These are phyloP conservation scores for Portevinia maculata DNA, from an alignment of 2,888 invertebrate genomes.

Conservation along the genomic window DNA sequence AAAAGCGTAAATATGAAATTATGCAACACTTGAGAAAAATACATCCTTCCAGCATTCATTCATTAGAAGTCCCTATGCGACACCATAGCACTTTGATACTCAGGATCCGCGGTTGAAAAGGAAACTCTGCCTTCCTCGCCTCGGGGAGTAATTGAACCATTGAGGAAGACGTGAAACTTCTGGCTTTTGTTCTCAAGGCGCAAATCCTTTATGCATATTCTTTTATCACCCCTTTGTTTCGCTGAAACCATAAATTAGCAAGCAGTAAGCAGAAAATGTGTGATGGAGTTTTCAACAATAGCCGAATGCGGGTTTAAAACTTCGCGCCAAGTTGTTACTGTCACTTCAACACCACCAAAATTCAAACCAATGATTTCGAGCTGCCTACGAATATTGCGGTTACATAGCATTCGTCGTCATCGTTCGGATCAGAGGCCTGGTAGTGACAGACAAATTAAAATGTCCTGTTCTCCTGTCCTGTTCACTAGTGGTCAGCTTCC, in stretches of 20 bases:
- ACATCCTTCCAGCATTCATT: slow-evolving; percentile 59
- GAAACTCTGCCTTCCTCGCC: slow-evolving; percentile 23
- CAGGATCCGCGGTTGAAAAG: slow-evolving; percentile 23
- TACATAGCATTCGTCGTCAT: slow-evolving; percentile 61
- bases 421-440: slow-evolving; percentile 54
- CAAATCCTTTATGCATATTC: slow-evolving; percentile 64
- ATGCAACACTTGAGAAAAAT: slow-evolving; percentile 74
- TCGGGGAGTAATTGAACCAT: slow-evolving; percentile 67
- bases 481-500: slow-evolving; percentile 63
- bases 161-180: slow-evolving; percentile 65
- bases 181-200: slow-evolving; percentile 72
- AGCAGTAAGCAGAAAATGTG: slow-evolving; percentile 52
- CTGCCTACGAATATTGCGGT: slow-evolving; percentile 61
- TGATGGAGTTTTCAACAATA: slow-evolving; percentile 53
- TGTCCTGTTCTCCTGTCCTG: slow-evolving; percentile 62
- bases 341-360: slow-evolving; percentile 72
- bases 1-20: slow-evolving; percentile 73
- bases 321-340: slow-evolving; percentile 72
- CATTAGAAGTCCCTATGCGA: slow-evolving; percentile 44
- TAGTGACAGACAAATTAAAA: slow-evolving; percentile 74
- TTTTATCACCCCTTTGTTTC: slow-evolving; percentile 58
- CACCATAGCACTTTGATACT: slow-evolving; percentile 47
- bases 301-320: slow-evolving; percentile 63
- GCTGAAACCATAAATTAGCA: slow-evolving; percentile 68
- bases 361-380: slow-evolving; percentile 62